phyloP scores from a whole-genome alignment of 2,888 invertebrate species.

The Ptycholaimellus sp. region DNA sequence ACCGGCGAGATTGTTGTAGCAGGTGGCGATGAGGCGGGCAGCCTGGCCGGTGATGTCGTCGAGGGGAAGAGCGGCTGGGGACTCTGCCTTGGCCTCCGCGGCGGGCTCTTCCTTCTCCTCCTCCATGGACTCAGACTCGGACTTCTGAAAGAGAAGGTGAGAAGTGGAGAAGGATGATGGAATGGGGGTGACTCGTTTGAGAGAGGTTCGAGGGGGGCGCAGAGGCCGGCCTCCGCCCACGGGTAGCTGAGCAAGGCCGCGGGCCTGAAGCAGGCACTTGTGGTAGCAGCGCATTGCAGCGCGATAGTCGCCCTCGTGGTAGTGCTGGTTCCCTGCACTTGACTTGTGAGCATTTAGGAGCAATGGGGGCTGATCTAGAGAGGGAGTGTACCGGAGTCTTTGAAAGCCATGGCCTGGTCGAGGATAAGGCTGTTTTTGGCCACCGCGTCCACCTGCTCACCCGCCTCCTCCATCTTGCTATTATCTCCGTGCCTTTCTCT shows the following conservation, averaged over 20 bases:
- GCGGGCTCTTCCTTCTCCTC: not conserved
- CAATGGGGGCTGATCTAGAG: no score
- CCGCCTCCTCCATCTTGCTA: no score
- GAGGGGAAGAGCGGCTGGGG: no score
- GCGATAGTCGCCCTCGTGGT: not conserved
- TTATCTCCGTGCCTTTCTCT: no score
- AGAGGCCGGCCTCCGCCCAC: not conserved
- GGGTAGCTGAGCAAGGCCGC: not conserved
- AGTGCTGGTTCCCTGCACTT: not conserved
- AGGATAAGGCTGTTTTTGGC: no score
- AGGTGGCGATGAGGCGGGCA: slow-evolving; percentile 6
- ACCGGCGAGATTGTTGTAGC: slow-evolving; percentile 10
- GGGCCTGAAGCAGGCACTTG: not conserved
- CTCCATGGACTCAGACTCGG: not conserved
- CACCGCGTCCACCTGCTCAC: no score
- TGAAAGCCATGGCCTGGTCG: no score
- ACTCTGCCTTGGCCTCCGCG: no score
- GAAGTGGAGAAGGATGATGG: not conserved
- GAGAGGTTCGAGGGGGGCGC: not conserved
- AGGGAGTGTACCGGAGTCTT: no score
- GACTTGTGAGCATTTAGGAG: no score
- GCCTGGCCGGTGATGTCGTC: no score
- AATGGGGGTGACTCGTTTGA: not conserved
- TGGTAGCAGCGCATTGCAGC: not conserved
- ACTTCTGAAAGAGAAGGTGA: not conserved